These are phyloP conservation scores for Ascidia mentula DNA, from an alignment of 23 tunicate species.

Conservation along the genomic window DNA sequence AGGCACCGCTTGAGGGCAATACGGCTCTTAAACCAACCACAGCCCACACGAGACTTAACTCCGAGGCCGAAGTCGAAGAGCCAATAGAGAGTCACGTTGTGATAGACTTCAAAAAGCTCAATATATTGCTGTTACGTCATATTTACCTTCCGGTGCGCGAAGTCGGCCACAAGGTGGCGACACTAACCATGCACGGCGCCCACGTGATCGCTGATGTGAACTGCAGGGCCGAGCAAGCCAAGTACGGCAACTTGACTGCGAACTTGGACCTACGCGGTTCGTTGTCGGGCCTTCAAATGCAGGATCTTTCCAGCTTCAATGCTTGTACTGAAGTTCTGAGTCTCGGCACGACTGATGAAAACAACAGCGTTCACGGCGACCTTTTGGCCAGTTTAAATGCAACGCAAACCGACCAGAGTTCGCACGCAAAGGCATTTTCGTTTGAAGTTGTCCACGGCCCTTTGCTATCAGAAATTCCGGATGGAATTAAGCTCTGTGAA, in stretches of 20 bases:
- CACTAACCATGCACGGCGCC: slow-evolving; percentile 82
- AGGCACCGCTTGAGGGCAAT: background rate
- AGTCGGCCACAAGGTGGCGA: slow-evolving; percentile 73
- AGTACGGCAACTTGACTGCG: background rate
- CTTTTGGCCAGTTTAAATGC: background rate
- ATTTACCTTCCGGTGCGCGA: slow-evolving; percentile 18
- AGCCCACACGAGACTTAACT: background rate
- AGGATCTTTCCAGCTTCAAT: slow-evolving; percentile 52
- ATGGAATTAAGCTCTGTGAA: background rate
- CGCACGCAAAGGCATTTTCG: slow-evolving; percentile 15
- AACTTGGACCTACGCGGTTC: slow-evolving; percentile 56
- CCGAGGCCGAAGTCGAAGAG: slow-evolving; percentile 8
- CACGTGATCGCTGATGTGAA: slow-evolving; percentile 27
- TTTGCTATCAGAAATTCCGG: background rate
- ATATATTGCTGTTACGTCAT: slow-evolving; percentile 74
- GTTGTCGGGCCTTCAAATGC: slow-evolving; percentile 63
- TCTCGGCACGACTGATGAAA: slow-evolving; percentile 29
- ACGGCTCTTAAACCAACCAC: background rate
- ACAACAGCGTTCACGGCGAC: background rate
- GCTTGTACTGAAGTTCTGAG: slow-evolving; percentile 38
- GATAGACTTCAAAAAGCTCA: slow-evolving; percentile 65
- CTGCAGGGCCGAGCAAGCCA: background rate
- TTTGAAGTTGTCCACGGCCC: slow-evolving; percentile 29
- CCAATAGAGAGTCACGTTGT: slow-evolving; percentile 26
- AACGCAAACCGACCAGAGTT: background rate